phyloP scores from a whole-genome alignment of 2,113 vertebrate species.

The Gobius niger region DNA sequence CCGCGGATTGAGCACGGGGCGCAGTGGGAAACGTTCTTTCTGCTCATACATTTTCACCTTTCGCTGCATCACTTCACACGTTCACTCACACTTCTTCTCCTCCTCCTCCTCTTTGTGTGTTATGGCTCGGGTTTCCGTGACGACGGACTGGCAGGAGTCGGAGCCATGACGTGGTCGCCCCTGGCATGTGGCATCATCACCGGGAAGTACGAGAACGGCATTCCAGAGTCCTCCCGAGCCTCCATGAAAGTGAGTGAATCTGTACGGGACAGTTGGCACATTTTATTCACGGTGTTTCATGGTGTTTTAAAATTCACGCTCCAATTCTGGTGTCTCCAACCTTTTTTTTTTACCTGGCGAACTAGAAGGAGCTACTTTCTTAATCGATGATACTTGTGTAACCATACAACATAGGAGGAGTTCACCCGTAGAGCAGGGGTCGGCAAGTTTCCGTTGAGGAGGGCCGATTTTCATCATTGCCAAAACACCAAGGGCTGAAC shows the following conservation, averaged over 20 bases:
- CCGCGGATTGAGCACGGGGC: neutral
- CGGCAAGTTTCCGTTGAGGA: no score
- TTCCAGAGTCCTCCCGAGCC: constrained; percentile 93
- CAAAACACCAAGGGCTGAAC: no score
- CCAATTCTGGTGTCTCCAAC: no score
- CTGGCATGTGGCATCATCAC: constrained; percentile 97
- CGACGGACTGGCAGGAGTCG: constrained; percentile 81
- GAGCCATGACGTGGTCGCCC: constrained; percentile 98
- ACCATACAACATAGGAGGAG: no score
- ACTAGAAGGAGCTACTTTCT: no score
- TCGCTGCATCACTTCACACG: constrained; percentile 17
- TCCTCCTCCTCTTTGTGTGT: neutral
- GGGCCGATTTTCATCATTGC: no score
- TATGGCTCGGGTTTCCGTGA: constrained; percentile 38
- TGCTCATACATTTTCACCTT: constrained; percentile 27
- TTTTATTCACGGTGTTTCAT: no score
- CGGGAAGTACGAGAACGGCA: constrained; percentile 96
- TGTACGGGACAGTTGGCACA: no score
- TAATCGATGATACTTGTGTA: no score
- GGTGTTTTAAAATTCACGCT: no score
- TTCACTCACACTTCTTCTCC: constrained; percentile 14
- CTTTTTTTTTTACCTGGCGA: no score
- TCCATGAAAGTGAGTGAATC: constrained; percentile 88
- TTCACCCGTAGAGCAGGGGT: no score
- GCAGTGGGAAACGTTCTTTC: neutral